These are phyloP conservation scores for Nomia melanderi DNA, from an alignment of 1,140 invertebrate genomes.

Conservation along the genomic window DNA sequence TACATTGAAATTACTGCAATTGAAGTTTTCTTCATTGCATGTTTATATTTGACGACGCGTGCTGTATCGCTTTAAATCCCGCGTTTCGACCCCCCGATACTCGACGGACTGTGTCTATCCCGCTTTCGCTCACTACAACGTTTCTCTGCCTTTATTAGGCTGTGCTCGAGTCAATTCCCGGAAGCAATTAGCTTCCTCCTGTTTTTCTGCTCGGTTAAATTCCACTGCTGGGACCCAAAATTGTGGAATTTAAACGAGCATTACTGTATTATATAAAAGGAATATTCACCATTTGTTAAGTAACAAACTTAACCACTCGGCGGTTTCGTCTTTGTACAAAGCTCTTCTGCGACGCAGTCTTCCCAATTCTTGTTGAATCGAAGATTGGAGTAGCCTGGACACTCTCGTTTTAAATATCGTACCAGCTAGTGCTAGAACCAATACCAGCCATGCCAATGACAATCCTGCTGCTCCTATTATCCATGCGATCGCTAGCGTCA, in stretches of 20 bases:
- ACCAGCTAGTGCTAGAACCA: constrained; percentile 70
- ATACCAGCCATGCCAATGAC: constrained; percentile 75
- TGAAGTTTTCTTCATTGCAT: too few relatives aligned
- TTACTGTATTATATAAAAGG: neutral
- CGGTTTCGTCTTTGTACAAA: constrained; percentile 80
- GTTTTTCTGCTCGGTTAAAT: too few relatives aligned
- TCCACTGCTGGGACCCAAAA: too few relatives aligned
- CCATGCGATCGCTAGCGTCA: constrained; percentile 70
- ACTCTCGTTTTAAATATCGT: constrained; percentile 71
- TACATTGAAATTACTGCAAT: too few relatives aligned
- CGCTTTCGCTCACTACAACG: too few relatives aligned
- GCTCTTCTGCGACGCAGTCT: constrained; percentile 79
- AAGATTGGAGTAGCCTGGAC: constrained; percentile 67
- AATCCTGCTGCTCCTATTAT: constrained; percentile 71
- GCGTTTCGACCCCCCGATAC: too few relatives aligned
- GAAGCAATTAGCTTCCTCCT: too few relatives aligned
- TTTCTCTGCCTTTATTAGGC: too few relatives aligned
- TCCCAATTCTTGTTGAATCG: constrained; percentile 73
- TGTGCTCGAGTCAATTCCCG: too few relatives aligned
- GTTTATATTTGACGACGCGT: too few relatives aligned
- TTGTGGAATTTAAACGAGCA: neutral
- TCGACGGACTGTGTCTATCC: too few relatives aligned
- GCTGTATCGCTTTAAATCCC: too few relatives aligned
- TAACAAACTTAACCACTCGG: constrained; percentile 82
- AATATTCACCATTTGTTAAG: constrained; percentile 80